Evolutionary conservation across 2,113 vertebrate species (phyloP).

Genomic region (Psilopsiagon aymara): DNA sequence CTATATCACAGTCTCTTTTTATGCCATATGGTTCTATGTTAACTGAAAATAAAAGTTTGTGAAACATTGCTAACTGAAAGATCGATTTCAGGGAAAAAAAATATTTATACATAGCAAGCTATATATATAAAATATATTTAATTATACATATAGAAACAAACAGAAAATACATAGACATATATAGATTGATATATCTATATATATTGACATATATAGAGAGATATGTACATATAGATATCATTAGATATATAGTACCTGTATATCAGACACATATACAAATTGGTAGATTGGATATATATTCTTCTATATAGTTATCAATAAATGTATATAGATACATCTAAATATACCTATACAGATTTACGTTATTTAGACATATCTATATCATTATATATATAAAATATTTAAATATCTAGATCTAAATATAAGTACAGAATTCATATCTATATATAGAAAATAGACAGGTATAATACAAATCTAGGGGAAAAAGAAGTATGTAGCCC

Average conservation of each 20-base stretch:
- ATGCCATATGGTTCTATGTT: not conserved
- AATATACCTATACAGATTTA: too few species aligned
- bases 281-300: too few species aligned
- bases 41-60: not conserved
- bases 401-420: not conserved
- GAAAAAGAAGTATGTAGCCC: not conserved
- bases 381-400: not conserved
- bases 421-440: not conserved
- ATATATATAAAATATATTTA: not conserved
- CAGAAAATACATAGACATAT: not conserved
- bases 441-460: not conserved
- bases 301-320: too few species aligned
- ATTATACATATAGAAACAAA: not conserved
- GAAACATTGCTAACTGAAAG: not conserved
- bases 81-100: not conserved
- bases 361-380: not conserved
- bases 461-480: not conserved
- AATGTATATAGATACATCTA: not conserved
- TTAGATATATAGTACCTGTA: too few species aligned
- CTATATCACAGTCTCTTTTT: not conserved
- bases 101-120: not conserved
- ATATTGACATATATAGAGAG: not conserved
- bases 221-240: too few species aligned
- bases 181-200: too few species aligned
- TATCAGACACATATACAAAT: too few species aligned